Conservation (phyloP, 2,888 invertebrate species). For the Danaus chrysippus region DNA sequence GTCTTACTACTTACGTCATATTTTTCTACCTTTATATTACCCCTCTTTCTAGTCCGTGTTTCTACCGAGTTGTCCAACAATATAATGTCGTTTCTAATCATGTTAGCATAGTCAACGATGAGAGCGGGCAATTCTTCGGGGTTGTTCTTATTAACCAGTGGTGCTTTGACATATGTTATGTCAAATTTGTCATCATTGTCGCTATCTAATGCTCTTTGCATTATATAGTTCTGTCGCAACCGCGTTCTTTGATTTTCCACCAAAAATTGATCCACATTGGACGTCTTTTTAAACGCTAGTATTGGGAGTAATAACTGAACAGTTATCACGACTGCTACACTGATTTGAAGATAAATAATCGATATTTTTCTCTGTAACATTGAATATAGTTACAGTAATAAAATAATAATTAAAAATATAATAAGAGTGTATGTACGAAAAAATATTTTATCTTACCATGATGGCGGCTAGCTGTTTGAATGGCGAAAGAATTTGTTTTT, state of each 20-base stretch:
- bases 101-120: constrained; percentile 65
- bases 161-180: constrained; percentile 41
- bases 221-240: constrained; percentile 56
- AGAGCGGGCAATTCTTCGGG: constrained; percentile 58
- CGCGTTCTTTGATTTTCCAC: constrained; percentile 56
- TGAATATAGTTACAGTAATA: constrained; percentile 36
- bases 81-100: constrained; percentile 65
- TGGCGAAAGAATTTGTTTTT: constrained; percentile 30
- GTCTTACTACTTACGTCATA: constrained; percentile 45
- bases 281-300: constrained; percentile 47
- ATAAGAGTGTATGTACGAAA: not conserved
- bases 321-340: constrained; percentile 47
- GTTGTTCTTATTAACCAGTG: constrained; percentile 43
- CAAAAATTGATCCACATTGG: constrained; percentile 51
- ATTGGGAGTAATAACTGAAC: constrained; percentile 51
- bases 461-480: constrained; percentile 33
- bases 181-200: constrained; percentile 47
- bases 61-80: constrained; percentile 66
- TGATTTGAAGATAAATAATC: constrained; percentile 42
- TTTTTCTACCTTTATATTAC: constrained; percentile 58
- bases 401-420: constrained; percentile 1
- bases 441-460: constrained; percentile 50
- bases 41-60: constrained; percentile 64
- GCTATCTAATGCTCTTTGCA: constrained; percentile 47
- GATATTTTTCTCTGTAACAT: constrained; percentile 51